phyloP scores from a whole-genome alignment of 2,113 vertebrate species.

The Albula glossodonta region DNA sequence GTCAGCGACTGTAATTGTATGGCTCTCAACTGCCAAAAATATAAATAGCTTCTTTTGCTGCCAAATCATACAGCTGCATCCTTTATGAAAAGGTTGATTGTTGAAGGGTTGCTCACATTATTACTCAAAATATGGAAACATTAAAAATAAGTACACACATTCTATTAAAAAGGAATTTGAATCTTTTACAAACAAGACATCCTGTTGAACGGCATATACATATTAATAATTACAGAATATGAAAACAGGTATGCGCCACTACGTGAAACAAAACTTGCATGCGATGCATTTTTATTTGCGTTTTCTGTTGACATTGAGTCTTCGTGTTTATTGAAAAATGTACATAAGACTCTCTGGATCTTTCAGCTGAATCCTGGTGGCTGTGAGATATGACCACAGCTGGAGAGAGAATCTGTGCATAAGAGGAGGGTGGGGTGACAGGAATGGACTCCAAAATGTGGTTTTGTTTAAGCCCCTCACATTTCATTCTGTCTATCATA shows the following conservation, averaged over 20 bases:
- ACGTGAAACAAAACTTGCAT: neutral
- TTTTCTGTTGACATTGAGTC: neutral
- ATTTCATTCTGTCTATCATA: neutral
- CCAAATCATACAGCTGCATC: neutral
- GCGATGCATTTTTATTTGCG: neutral
- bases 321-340: slow-evolving; percentile 2
- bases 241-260: neutral
- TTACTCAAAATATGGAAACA: neutral
- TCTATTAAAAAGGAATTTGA: neutral
- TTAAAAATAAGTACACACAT: neutral
- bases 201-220: neutral
- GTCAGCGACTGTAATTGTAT: neutral
- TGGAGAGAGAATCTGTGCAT: neutral
- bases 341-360: neutral
- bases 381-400: neutral
- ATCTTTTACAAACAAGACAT: neutral
- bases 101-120: neutral
- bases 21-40: neutral
- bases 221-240: neutral
- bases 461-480: neutral
- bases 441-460: neutral
- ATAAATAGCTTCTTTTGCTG: neutral
- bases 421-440: neutral
- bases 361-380: neutral
- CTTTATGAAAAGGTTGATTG: neutral